Conservation (phyloP, 2,113 vertebrate species). For the Scalopus aquaticus region DNA sequence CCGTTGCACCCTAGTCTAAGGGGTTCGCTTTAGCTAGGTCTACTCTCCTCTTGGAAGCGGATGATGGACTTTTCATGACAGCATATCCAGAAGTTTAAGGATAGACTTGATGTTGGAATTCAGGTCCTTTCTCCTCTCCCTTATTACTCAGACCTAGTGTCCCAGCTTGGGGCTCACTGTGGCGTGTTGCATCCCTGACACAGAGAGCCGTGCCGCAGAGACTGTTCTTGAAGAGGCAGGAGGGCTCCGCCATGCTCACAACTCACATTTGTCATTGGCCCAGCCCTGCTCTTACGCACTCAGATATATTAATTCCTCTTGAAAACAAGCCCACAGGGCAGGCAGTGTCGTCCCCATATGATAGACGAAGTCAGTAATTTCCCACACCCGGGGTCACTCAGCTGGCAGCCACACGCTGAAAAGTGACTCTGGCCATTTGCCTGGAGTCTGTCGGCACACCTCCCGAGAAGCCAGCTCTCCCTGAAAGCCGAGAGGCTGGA, state of each 20-base stretch:
- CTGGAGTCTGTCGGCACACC: no score
- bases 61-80: background rate
- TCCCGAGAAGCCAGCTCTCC: background rate
- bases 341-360: no score
- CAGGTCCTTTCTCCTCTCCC: background rate
- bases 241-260: rapidly evolving
- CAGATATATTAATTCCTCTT: background rate
- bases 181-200: rapidly evolving
- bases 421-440: rapidly evolving
- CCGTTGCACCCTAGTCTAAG: background rate
- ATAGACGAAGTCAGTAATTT: background rate
- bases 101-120: background rate
- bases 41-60: background rate
- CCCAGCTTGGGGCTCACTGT: rapidly evolving
- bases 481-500: background rate
- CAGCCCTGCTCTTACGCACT: background rate
- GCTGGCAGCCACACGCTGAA: background rate
- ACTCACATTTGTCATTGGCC: background rate
- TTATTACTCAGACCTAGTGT: background rate
- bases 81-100: background rate
- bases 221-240: background rate
- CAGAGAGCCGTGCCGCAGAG: background rate
- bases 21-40: background rate
- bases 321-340: background rate
- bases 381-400: background rate